Base-by-base conservation (phyloP, 2,888 invertebrate genomes). In the Bellardia pandia region DNA sequence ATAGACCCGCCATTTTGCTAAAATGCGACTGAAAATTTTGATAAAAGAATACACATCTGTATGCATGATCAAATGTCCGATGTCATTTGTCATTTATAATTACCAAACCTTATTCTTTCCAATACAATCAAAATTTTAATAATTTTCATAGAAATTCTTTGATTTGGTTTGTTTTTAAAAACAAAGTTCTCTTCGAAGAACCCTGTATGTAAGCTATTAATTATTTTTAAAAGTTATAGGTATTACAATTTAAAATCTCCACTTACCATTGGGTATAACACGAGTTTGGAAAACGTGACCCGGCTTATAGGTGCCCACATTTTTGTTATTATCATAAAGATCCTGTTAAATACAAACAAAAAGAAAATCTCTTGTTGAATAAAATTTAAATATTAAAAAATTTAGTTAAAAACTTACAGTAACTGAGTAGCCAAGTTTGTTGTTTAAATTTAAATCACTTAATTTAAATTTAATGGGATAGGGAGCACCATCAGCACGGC, bases 401-500 rank as follows among this genome's bases (percentile, higher is more conserved):
- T 37, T 37, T 37, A 3, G 9, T 71, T 48, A 23, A 0, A 14
- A 23, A 88, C 89, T 90, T 82, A 93, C 93, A 74, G 90, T 86
- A 42, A 93, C 92, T 9, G 79, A 62, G 78, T 93, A 94, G 14
- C 94, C 93, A 14, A 89, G 88, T 11, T 77, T 60, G 86, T 91
- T 92, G 4, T 80, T 90, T n/a, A 94, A 88, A 3, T 92, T 93
- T 14, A 94, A 86, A 56, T 93, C 92, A 40, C 90, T 90, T 0
- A 94, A 88, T 8, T 90, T 89, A 53, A 92, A 89, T 5, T 88
- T 90, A 33, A 93, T 89, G 9, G 90, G 77, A 82, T 91, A 92
- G 2, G 94, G 94, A 16, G 92, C 90, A 13, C 94, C 94, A 90
- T 94, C 94, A 3, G 91, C 86, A 1, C 94, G 92, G 3, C 92